Conservation (phyloP, 2,113 vertebrate genomes). For the Dolichotis patagonum region DNA sequence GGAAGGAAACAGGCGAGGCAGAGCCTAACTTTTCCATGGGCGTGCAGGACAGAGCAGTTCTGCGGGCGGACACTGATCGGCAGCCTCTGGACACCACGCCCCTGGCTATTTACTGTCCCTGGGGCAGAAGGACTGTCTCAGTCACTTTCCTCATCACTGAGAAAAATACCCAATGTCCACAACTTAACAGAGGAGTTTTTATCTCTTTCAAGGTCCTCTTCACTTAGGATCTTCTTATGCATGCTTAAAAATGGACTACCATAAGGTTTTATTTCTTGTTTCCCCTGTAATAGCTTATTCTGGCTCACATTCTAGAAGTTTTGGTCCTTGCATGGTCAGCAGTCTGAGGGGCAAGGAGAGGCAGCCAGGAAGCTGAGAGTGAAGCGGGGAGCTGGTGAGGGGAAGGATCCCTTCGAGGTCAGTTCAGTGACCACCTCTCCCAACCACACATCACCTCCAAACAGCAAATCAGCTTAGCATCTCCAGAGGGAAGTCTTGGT, state of each 20-base stretch:
- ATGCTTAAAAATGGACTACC: no score
- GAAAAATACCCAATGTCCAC: background rate
- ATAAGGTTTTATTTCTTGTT: no score
- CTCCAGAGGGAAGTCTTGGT: background rate
- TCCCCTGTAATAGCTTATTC: no score
- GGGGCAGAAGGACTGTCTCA: background rate
- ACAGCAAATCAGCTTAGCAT: background rate
- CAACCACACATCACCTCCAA: background rate
- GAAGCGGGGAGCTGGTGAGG: background rate
- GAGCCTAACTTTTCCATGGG: background rate
- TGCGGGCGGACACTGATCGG: background rate
- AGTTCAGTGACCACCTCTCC: background rate
- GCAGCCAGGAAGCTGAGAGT: background rate
- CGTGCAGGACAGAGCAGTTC: background rate
- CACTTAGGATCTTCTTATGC: no score
- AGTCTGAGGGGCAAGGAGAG: background rate
- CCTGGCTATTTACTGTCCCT: background rate
- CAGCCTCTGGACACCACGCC: background rate
- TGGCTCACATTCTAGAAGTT: background rate
- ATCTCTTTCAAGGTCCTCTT: no score
- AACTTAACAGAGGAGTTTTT: background rate
- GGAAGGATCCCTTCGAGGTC: background rate
- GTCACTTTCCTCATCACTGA: background rate
- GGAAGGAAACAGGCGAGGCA: background rate
- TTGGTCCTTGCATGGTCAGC: background rate